These are phyloP conservation scores for Mesitornis unicolor DNA, from an alignment of 2,113 vertebrate species.

Conservation along the genomic window DNA sequence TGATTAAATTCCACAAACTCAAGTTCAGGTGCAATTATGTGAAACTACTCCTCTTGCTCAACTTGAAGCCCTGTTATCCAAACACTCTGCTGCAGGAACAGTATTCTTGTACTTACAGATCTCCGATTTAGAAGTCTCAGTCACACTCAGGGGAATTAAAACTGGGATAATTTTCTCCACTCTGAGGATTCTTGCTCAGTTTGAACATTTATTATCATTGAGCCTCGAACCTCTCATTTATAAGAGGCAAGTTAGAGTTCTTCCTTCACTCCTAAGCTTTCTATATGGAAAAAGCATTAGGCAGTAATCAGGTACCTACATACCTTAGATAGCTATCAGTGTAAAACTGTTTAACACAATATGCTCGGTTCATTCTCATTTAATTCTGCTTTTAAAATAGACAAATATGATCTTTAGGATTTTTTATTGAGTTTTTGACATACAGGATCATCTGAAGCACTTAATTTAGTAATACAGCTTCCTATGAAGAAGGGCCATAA, in stretches of 20 bases:
- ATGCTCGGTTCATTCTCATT: not conserved
- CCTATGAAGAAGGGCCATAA: not conserved
- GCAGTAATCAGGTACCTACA: constrained; percentile 7
- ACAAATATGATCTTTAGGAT: not conserved
- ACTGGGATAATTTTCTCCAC: not conserved
- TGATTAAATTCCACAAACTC: not conserved
- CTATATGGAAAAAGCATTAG: not conserved
- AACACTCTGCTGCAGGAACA: not conserved
- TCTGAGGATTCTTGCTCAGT: not conserved
- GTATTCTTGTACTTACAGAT: not conserved
- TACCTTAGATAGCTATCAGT: not conserved
- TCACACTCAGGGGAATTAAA: not conserved
- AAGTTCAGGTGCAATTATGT: not conserved
- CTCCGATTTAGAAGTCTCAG: not conserved
- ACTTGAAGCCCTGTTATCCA: not conserved
- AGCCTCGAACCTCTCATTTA: not conserved
- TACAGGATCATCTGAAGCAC: not conserved
- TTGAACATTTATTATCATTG: not conserved
- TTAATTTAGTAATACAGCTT: not conserved
- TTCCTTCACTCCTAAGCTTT: not conserved
- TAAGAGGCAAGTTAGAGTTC: not conserved
- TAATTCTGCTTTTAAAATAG: not conserved
- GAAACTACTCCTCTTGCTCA: not conserved
- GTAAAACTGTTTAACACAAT: constrained; percentile 1
- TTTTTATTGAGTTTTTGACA: not conserved